Conservation (phyloP, 2,113 vertebrate species). For the Calyptommatus sinebrachiatus region DNA sequence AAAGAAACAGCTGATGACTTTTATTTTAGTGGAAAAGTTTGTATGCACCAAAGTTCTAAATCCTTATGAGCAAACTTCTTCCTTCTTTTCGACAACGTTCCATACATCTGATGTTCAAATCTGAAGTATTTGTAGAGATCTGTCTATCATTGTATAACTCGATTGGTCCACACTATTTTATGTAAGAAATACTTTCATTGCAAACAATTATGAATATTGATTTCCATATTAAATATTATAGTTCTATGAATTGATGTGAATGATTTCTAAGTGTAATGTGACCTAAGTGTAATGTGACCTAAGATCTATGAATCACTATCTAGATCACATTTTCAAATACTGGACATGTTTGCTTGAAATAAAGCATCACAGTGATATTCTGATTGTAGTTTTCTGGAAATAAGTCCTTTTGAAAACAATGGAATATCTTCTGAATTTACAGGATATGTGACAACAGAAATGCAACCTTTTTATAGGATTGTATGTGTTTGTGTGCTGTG, state of each 20-base stretch:
- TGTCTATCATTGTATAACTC: fast-evolving
- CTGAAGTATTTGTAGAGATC: neutral
- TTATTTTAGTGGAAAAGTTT: neutral
- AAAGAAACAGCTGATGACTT: constrained; percentile 1
- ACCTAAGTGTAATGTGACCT: constrained; percentile 20
- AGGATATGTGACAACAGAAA: neutral
- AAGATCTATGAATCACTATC: neutral
- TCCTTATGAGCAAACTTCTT: neutral
- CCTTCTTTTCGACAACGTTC: neutral
- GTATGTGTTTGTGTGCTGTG: neutral
- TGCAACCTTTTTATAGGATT: neutral
- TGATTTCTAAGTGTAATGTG: neutral
- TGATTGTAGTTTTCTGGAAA: too few relatives aligned
- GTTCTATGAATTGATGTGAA: neutral
- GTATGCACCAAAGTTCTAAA: fast-evolving
- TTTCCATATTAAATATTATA: constrained; percentile 28
- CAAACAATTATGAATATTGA: constrained; percentile 10
- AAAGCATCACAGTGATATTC: neutral
- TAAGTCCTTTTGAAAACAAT: too few relatives aligned
- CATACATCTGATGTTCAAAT: neutral
- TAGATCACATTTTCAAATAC: neutral
- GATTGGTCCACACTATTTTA: neutral
- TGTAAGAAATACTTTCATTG: constrained; percentile 3
- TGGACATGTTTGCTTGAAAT: neutral
- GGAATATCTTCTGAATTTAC: too few relatives aligned